Conservation (phyloP, 2,888 invertebrate genomes). For the Cataglyphis albicans region DNA sequence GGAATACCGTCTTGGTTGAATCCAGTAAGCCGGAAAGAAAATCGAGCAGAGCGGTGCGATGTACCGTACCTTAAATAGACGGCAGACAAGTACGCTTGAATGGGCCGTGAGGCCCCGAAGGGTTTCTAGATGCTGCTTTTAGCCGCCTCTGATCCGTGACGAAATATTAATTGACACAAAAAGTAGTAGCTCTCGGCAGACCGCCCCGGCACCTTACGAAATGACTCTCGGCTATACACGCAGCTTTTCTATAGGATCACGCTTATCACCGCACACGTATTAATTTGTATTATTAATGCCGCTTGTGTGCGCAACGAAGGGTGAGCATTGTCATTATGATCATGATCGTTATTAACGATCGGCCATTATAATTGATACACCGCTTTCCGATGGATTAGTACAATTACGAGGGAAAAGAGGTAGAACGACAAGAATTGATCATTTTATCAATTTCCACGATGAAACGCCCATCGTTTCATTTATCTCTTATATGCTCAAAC, state of each 20-base stretch:
- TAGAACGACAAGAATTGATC: conserved; percentile 36
- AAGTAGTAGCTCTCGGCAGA: conserved; percentile 70
- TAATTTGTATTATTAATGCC: conserved; percentile 69
- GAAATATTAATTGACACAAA: conserved; percentile 84
- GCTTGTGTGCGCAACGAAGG: conserved; percentile 49
- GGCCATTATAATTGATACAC: conserved; percentile 63
- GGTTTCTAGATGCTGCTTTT: conserved; percentile 71
- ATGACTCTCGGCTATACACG: conserved; percentile 44
- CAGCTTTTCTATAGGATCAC: conserved; percentile 53
- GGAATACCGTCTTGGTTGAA: conserved; percentile 24
- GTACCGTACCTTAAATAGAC: conserved; percentile 62
- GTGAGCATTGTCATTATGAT: conserved; percentile 60
- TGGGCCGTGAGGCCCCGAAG: conserved; percentile 63
- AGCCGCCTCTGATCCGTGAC: conserved; percentile 78
- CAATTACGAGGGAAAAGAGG: conserved; percentile 19
- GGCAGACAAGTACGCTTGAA: conserved; percentile 61
- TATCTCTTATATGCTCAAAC: background rate
- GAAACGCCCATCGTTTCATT: conserved; percentile 15
- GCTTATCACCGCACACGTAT: conserved; percentile 49
- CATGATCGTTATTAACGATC: conserved; percentile 61
- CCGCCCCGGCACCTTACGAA: conserved; percentile 68
- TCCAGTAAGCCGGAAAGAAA: conserved; percentile 48
- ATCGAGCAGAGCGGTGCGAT: conserved; percentile 53
- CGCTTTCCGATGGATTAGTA: conserved; percentile 18
- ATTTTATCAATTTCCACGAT: conserved; percentile 60